phyloP scores from a whole-genome alignment of 2,888 invertebrate species.

The Parnassius mnemosyne region DNA sequence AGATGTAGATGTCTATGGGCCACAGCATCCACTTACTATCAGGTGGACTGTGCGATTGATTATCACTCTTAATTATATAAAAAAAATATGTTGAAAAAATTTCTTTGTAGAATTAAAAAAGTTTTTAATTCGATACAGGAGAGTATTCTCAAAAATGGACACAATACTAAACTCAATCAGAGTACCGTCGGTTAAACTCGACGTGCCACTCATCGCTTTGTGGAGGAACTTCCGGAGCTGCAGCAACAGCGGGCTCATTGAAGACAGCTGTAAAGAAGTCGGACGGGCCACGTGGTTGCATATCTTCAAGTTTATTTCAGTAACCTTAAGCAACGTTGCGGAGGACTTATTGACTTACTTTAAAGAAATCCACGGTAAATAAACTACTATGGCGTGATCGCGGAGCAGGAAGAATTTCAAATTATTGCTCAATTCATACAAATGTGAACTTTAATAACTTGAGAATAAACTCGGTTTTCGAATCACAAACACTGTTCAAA shows the following conservation, averaged over 20 bases:
- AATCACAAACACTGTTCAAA: no score
- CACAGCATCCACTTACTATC: no score
- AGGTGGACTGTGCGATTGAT: no score
- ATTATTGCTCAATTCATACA: no score
- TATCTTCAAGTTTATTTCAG: constrained; percentile 54
- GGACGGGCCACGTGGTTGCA: constrained; percentile 53
- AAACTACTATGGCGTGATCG: no score
- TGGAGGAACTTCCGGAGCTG: constrained; percentile 58
- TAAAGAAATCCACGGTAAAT: constrained; percentile 60
- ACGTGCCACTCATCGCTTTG: constrained; percentile 43
- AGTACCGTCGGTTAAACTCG: constrained; percentile 34
- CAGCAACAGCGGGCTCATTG: constrained; percentile 26
- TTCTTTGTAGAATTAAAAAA: not conserved
- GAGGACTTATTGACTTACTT: constrained; percentile 61
- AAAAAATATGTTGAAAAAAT: no score
- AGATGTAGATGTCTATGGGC: no score
- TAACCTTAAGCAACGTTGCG: constrained; percentile 49
- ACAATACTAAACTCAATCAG: constrained; percentile 51
- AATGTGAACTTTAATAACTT: no score
- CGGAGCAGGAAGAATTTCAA: no score
- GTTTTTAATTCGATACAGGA: constrained; percentile 33
- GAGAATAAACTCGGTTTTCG: no score
- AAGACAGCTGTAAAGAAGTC: constrained; percentile 43
- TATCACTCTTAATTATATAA: no score
- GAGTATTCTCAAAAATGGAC: constrained; percentile 60